Evolutionary conservation across 23 tunicate species (phyloP).

Genomic region (Halocynthia roretzi): DNA sequence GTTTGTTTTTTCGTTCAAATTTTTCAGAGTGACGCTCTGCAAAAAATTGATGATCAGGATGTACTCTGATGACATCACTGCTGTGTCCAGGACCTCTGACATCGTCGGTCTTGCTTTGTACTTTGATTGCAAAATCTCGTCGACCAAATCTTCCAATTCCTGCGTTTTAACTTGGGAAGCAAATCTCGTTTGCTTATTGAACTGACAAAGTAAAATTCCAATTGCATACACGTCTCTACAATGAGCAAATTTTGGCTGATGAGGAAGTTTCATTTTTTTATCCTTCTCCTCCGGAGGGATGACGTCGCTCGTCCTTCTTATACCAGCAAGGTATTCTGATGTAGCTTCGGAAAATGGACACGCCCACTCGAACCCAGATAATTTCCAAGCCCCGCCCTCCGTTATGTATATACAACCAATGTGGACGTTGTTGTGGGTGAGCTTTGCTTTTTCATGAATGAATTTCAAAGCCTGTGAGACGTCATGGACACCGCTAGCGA

Average conservation of each 20-base stretch:
- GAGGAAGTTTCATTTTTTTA: constrained; percentile 22
- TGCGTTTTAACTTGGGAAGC: constrained; percentile 33
- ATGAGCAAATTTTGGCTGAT: constrained; percentile 24
- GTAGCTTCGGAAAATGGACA: constrained; percentile 58
- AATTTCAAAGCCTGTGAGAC: constrained; percentile 80
- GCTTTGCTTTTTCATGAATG: constrained; percentile 63
- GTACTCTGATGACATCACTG: constrained; percentile 50
- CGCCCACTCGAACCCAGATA: constrained; percentile 69
- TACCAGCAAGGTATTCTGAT: constrained; percentile 17
- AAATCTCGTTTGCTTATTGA: constrained; percentile 47
- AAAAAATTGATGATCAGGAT: constrained; percentile 68
- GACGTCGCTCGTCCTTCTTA: background rate
- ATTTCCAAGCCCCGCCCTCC: constrained; percentile 71
- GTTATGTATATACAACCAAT: constrained; percentile 37
- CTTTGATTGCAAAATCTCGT: constrained; percentile 54
- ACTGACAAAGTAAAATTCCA: constrained; percentile 50
- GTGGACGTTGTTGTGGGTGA: constrained; percentile 58
- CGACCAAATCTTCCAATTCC: constrained; percentile 33
- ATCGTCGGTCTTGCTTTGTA: constrained; percentile 72
- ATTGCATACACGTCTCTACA: constrained; percentile 72
- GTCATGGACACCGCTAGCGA: constrained; percentile 83
- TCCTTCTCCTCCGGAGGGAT: constrained; percentile 74
- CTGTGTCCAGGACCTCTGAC: constrained; percentile 52
- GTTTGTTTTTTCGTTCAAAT: constrained; percentile 36
- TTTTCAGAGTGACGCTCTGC: constrained; percentile 69